Evolutionary conservation across 2,888 invertebrate genomes (phyloP).

Genomic region (Yponomeuta plumbellus): DNA sequence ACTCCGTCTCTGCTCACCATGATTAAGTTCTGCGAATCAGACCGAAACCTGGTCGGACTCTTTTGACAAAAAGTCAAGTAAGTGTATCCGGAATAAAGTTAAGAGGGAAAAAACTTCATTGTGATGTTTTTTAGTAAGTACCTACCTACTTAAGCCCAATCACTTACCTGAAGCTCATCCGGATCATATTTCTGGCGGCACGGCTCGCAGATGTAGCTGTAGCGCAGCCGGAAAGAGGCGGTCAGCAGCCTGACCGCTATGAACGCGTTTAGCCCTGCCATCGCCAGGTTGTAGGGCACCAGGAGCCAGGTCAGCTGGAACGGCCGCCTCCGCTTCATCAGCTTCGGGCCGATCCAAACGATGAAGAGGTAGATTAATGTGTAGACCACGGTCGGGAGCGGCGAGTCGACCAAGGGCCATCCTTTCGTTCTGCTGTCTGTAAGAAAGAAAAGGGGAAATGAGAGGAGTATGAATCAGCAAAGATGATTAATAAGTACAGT

Average conservation of each 20-base stretch:
- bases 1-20: no score
- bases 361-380: slow-evolving; percentile 84
- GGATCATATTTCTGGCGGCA: slow-evolving; percentile 85
- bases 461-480: no score
- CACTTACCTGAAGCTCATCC: slow-evolving; percentile 86
- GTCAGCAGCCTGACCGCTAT: slow-evolving; percentile 87
- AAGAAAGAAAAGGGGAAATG: slow-evolving; percentile 33
- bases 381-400: slow-evolving; percentile 82
- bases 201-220: slow-evolving; percentile 92
- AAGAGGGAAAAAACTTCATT: no score
- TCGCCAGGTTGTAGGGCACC: slow-evolving; percentile 89
- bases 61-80: no score
- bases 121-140: no score
- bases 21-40: no score
- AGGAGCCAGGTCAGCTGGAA: slow-evolving; percentile 85
- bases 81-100: no score
- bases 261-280: slow-evolving; percentile 89
- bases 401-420: slow-evolving; percentile 91
- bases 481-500: no score
- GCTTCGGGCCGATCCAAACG: slow-evolving; percentile 87
- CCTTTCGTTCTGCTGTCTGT: slow-evolving; percentile 87
- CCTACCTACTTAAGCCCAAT: not conserved
- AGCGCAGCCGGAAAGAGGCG: slow-evolving; percentile 84
- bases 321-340: slow-evolving; percentile 87
- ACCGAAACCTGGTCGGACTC: no score